A percentile compares a stretch with the other conserved stretches of the same genome.
Evolutionary conservation across 2,888 invertebrate species (phyloP).

Genomic region (Apoda limacodes): DNA sequence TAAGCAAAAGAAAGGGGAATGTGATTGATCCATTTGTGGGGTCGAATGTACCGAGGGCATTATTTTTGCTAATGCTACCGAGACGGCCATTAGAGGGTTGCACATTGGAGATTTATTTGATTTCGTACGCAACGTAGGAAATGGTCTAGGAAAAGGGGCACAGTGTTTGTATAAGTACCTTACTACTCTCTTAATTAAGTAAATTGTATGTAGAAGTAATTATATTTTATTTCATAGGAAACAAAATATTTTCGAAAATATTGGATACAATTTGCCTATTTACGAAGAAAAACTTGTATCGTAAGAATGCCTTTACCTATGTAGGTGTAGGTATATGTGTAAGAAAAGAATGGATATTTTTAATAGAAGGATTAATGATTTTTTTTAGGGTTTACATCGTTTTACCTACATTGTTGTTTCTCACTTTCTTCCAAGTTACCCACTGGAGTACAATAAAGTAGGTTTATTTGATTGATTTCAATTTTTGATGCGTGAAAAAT

Average conservation of each 20-base stretch:
- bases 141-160: constrained; percentile 1
- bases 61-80: constrained; percentile 50
- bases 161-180: background rate
- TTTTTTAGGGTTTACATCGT: too few relatives aligned
- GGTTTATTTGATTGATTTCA: too few relatives aligned
- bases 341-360: too few relatives aligned
- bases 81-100: constrained; percentile 47
- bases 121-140: constrained; percentile 1
- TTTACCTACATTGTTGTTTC: too few relatives aligned
- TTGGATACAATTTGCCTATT: constrained; percentile 4
- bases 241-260: constrained; percentile 8
- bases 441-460: too few relatives aligned
- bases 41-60: constrained; percentile 27
- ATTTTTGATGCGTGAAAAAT: too few relatives aligned
- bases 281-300: too few relatives aligned
- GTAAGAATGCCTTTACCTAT: too few relatives aligned
- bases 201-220: constrained; percentile 1
- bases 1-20: constrained; percentile 21
- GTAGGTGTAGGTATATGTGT: too few relatives aligned
- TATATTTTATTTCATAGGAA: too few relatives aligned
- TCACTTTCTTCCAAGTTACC: too few relatives aligned
- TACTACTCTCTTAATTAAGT: background rate
- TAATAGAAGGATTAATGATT: too few relatives aligned
- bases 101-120: constrained; percentile 28
- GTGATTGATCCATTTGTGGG: constrained; percentile 45